Percentiles rank a stretch among this genome's conserved stretches.
Conservation (phyloP, 1,140 invertebrate genomes). For the Microvelia longipes region DNA sequence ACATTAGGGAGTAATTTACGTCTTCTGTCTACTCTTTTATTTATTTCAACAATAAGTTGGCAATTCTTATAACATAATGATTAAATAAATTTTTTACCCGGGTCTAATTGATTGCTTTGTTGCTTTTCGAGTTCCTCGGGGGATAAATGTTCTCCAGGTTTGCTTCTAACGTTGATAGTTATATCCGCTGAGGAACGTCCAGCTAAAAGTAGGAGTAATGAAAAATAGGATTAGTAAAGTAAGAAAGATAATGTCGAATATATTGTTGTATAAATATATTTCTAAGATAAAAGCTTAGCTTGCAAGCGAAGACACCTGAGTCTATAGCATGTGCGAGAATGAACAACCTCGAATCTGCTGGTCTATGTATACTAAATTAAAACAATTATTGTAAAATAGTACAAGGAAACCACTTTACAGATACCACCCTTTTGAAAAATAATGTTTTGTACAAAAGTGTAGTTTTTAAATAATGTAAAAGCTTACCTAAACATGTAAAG, state of each 20-base stretch:
- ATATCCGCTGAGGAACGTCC: constrained; percentile 56
- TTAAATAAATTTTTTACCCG: constrained; percentile 24
- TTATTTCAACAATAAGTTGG: no score
- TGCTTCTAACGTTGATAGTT: constrained; percentile 50
- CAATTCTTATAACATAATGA: no score
- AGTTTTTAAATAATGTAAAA: background rate
- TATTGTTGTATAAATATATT: constrained; percentile 3
- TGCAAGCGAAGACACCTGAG: no score
- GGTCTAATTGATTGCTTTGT: constrained; percentile 25
- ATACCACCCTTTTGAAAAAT: no score
- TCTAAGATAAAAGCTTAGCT: background rate
- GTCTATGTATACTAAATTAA: no score
- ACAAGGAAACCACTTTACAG: no score
- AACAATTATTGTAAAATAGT: no score
- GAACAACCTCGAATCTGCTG: no score
- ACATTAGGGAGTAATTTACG: no score
- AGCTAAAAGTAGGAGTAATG: constrained; percentile 30
- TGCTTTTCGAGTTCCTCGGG: constrained; percentile 51
- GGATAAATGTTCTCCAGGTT: constrained; percentile 56
- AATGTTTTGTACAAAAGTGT: no score
- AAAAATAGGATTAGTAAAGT: background rate
- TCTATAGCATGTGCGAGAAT: no score
- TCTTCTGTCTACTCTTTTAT: no score
- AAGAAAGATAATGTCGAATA: background rate
- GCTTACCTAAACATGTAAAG: constrained; percentile 58